Percentiles rank a stretch among this genome's conserved stretches.
phyloP scores from a whole-genome alignment of 2,888 invertebrate species.

The Tiliacea citrago region DNA sequence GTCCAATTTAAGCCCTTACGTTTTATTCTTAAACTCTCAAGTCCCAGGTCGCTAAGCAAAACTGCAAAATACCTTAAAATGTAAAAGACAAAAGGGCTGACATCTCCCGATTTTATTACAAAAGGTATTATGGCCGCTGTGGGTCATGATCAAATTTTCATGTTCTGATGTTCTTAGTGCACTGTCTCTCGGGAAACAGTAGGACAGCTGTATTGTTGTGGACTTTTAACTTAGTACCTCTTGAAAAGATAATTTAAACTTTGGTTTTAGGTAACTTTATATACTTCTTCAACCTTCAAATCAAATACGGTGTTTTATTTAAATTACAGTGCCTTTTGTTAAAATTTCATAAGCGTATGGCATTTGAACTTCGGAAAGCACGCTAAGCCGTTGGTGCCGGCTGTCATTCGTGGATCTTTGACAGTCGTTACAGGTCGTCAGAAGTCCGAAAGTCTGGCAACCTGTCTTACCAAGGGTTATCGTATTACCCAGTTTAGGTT shows the following conservation, averaged over 20 bases:
- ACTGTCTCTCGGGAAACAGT: conserved; percentile 21
- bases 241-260: neutral
- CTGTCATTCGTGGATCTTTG: too few species aligned
- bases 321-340: too few species aligned
- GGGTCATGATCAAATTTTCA: conserved; percentile 71
- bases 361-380: too few species aligned
- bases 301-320: neutral
- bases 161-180: conserved; percentile 47
- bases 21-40: conserved; percentile 5
- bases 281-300: neutral
- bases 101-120: conserved; percentile 64
- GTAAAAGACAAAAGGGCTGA: conserved; percentile 54
- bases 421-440: too few species aligned
- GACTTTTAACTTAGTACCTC: neutral
- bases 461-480: too few species aligned
- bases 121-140: conserved; percentile 65
- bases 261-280: neutral
- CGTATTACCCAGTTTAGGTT: too few species aligned
- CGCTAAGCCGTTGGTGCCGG: too few species aligned
- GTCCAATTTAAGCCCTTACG: conserved; percentile 6
- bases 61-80: conserved; percentile 54
- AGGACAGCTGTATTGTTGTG: neutral
- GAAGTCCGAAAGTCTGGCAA: too few species aligned
- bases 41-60: conserved; percentile 31
- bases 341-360: too few species aligned